A percentile compares a stretch with the other conserved stretches of the same genome.
These are phyloP conservation scores for Megaceryle torquata DNA, from an alignment of 2,113 vertebrate genomes.

Conservation along the genomic window DNA sequence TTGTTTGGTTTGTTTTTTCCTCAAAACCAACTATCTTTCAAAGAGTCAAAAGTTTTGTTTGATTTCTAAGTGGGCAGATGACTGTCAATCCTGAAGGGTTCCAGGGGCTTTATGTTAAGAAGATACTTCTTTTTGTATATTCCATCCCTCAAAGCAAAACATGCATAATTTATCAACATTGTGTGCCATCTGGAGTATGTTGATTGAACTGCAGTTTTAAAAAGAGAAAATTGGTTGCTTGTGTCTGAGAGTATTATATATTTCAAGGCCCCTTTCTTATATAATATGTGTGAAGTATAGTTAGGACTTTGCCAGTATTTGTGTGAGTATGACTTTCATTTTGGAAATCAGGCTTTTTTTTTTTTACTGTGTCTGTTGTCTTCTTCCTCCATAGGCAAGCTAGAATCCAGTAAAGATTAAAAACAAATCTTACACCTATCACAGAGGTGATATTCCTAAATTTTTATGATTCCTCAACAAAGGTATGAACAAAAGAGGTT, in stretches of 20 bases:
- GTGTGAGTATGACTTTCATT: background rate
- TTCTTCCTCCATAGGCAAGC: background rate
- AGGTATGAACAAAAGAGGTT: background rate
- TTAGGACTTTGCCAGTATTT: background rate
- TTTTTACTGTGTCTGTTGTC: background rate
- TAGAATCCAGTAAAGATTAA: background rate
- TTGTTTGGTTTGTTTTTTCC: background rate
- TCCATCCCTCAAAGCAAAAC: conserved; percentile 58
- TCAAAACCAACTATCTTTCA: background rate
- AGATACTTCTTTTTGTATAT: conserved; percentile 62
- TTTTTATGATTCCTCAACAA: rapidly evolving
- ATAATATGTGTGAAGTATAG: background rate
- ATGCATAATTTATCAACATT: conserved; percentile 72
- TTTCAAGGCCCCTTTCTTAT: background rate
- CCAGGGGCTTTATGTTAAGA: conserved; percentile 63
- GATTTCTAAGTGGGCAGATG: background rate
- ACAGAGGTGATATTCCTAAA: background rate
- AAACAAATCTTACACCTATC: background rate
- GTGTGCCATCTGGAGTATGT: conserved; percentile 80
- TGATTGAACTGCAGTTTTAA: conserved; percentile 74
- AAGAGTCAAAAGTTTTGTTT: background rate
- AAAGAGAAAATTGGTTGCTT: conserved; percentile 55
- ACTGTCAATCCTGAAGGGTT: conserved; percentile 50
- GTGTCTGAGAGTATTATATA: background rate
- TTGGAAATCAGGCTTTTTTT: background rate